A percentile compares a stretch with the other conserved stretches of the same genome.
Evolutionary conservation across 2,113 vertebrate genomes (phyloP).

Genomic region (Smithornis capensis): DNA sequence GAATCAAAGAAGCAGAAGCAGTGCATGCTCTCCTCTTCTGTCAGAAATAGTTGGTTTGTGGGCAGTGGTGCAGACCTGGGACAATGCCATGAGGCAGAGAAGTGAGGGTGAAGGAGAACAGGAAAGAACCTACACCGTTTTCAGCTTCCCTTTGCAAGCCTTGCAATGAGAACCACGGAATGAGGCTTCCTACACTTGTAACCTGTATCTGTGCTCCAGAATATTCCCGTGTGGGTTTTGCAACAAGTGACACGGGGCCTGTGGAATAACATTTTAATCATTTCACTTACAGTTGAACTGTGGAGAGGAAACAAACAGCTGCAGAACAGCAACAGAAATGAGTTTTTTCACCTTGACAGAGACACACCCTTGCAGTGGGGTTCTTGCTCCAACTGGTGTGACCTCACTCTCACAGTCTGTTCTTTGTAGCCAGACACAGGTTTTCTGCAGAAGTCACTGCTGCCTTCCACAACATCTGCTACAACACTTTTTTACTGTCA

Average conservation of each 20-base stretch:
- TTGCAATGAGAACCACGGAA: background rate
- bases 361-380: background rate
- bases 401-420: background rate
- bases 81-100: background rate
- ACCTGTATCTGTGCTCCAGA: background rate
- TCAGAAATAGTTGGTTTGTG: background rate
- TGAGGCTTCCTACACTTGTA: background rate
- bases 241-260: background rate
- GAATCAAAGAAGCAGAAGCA: background rate
- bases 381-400: too few relatives aligned
- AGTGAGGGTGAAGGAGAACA: background rate
- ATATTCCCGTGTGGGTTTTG: background rate
- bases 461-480: conserved; percentile 60
- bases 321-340: too few relatives aligned
- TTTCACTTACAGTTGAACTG: background rate
- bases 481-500: background rate
- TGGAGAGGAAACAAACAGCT: background rate
- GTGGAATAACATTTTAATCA: background rate
- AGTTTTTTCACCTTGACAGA: background rate
- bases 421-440: background rate
- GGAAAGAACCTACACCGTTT: background rate
- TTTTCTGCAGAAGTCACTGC: background rate
- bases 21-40: background rate
- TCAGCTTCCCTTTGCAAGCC: background rate
- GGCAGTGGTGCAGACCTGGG: background rate